Percentiles rank a stretch among this genome's conserved stretches.
phyloP scores from a whole-genome alignment of 2,113 vertebrate species.

The Pangasianodon hypophthalmus region DNA sequence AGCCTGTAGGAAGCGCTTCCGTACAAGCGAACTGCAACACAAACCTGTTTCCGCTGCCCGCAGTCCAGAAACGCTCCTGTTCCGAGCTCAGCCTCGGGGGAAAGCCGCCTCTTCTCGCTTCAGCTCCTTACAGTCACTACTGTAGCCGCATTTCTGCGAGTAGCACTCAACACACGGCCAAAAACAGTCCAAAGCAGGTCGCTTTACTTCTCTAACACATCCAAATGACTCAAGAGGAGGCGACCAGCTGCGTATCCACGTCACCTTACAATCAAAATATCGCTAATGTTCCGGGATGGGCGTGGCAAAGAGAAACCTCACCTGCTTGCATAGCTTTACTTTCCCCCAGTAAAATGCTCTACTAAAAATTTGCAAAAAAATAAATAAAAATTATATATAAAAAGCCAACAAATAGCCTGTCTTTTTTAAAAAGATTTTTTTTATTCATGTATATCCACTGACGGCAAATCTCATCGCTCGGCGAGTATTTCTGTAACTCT shows the following conservation, averaged over 20 bases:
- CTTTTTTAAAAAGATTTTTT: not conserved
- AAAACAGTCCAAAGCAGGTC: not conserved
- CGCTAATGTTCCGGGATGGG: conserved; percentile 70
- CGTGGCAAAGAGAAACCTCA: conserved; percentile 59
- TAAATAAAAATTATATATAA: not conserved
- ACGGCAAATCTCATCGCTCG: conserved; percentile 1
- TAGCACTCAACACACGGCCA: not conserved
- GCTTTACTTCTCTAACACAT: not conserved
- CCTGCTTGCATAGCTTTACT: not conserved
- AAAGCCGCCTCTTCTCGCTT: conserved; percentile 14
- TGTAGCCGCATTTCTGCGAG: conserved; percentile 25
- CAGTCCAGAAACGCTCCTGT: not conserved
- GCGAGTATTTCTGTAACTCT: not conserved
- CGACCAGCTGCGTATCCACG: conserved; percentile 65
- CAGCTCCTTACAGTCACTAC: conserved; percentile 11
- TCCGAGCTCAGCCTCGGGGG: conserved; percentile 52
- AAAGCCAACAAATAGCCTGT: not conserved
- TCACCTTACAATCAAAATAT: conserved; percentile 73
- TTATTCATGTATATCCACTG: not conserved
- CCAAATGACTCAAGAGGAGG: not conserved
- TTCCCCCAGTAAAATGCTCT: not conserved
- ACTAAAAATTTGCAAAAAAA: not conserved
- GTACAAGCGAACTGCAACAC: conserved; percentile 27
- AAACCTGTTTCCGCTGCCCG: conserved; percentile 32
- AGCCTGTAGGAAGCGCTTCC: conserved; percentile 19